Percentiles rank a stretch among this genome's conserved stretches.
phyloP scores from a whole-genome alignment of 2,113 vertebrate species.

The Leiothrix lutea region DNA sequence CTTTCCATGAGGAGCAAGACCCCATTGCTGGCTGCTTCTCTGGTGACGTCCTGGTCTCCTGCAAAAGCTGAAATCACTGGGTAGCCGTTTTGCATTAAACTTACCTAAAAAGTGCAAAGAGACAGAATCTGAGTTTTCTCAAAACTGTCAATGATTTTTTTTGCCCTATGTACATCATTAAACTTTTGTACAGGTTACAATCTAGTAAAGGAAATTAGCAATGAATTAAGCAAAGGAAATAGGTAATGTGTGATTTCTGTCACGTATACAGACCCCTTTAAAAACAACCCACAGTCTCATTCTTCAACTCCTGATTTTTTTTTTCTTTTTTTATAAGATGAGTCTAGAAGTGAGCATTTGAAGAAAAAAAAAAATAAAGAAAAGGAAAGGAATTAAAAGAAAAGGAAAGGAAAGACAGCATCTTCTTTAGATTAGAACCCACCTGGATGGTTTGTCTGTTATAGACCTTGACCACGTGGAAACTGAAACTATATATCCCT shows the following conservation, averaged over 20 bases:
- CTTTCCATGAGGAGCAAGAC: slow-evolving; percentile 96
- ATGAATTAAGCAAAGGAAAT: not conserved
- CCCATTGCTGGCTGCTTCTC: slow-evolving; percentile 98
- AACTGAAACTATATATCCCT: slow-evolving; percentile 99
- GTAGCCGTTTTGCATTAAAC: slow-evolving; percentile 98
- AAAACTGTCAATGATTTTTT: not conserved
- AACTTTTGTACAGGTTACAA: not conserved
- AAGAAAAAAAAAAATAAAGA: not conserved
- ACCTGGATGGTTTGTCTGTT: slow-evolving; percentile 99
- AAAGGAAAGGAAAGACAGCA: not conserved
- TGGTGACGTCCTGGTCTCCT: slow-evolving; percentile 97
- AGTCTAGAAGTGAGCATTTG: not conserved
- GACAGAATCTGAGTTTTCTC: slow-evolving; percentile 30
- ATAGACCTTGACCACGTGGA: slow-evolving; percentile 99
- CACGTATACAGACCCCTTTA: not conserved
- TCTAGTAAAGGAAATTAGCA: too few species aligned
- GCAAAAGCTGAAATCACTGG: slow-evolving; percentile 98
- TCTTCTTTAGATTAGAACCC: slow-evolving; percentile 54
- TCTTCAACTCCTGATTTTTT: not conserved
- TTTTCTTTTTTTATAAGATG: not conserved
- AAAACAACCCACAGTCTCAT: not conserved
- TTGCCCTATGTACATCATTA: not conserved
- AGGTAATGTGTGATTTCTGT: not conserved
- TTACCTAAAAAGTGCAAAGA: slow-evolving; percentile 83
- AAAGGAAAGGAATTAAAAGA: too few species aligned